Conservation (phyloP, 2,113 vertebrate species). For the Beaufortia kweichowensis region DNA sequence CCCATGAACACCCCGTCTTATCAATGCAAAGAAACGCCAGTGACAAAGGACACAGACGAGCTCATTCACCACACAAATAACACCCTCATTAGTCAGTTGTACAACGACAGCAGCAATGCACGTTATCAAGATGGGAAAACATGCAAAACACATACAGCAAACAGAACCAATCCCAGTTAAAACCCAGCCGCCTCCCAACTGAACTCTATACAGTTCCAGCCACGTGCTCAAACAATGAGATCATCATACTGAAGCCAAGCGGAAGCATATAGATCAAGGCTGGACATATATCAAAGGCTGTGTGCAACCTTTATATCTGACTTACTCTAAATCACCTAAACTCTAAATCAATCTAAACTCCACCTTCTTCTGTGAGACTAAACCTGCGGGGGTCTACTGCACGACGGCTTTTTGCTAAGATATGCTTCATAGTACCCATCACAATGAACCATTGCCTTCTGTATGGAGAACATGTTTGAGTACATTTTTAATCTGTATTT, state of each 20-base stretch:
- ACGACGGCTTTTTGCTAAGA: too few species aligned
- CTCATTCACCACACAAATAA: slow-evolving; percentile 16
- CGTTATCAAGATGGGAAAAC: not conserved
- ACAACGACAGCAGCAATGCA: not conserved
- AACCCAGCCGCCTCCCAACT: not conserved
- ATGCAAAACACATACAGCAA: not conserved
- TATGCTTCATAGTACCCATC: too few species aligned
- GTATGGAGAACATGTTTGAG: too few species aligned
- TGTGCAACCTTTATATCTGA: not conserved
- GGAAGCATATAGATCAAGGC: slow-evolving; percentile 8
- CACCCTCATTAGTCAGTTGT: not conserved
- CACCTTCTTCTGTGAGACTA: not conserved
- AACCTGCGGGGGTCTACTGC: too few species aligned
- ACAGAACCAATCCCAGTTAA: not conserved
- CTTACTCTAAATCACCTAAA: not conserved
- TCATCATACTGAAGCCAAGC: slow-evolving; percentile 6
- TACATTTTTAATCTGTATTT: too few species aligned
- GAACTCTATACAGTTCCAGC: not conserved
- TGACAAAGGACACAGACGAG: not conserved
- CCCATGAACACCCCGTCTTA: slow-evolving; percentile 59
- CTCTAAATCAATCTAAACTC: too few species aligned
- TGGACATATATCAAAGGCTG: not conserved
- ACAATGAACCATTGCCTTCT: too few species aligned
- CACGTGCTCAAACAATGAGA: slow-evolving; percentile 14
- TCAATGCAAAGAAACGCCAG: slow-evolving; percentile 28